Base-by-base conservation (phyloP, 2,113 vertebrate genomes). In the Sander lucioperca region DNA sequence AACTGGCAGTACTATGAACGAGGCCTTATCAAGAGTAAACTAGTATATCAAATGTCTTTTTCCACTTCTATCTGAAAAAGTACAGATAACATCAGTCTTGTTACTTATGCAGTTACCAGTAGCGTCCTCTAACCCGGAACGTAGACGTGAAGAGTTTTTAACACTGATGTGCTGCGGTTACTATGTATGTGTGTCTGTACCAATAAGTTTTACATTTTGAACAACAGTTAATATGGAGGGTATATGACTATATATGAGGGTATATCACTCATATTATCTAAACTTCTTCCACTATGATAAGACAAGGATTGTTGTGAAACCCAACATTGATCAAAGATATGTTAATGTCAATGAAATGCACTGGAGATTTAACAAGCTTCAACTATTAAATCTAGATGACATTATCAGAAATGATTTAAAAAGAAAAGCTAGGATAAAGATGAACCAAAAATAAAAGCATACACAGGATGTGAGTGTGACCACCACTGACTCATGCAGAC, bases 401-500 rank as follows among this genome's bases (percentile, higher is more conserved):
- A 72, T 51, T 62, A 57, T 39, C 2, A 67, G 6, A 58, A 10
- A 53, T 36, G 4, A 16, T 25, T 19, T 8, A 70, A 30, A 6
- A 19, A 43, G 39, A 43, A 43, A 43, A 43, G 39, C 39, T 11
- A 74, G 59, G 25, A 16, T 15, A 3, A 50, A 16, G 33, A 62
- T 53, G 11, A 67, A 48, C 10, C 27, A 33, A 45, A 18, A 58
- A 51, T 15, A 66, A 74, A 54, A 50, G 6, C 50, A 27, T 8
- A 12, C 13, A 25, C 36, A 75, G 19, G 23, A 47, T n/a, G 3
- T 16, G 18, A 43, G 33, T 12, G 13, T 76, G 43, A 30, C 14
- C 39, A 19, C 10, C 23, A 25, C 51, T 86, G 74, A 75, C 69
- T 84, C 76, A 79, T 62, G 63, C 30, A 51, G 8, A 77, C 75